phyloP scores from a whole-genome alignment of 2,888 invertebrate genomes.

The Flexamia atlantica region DNA sequence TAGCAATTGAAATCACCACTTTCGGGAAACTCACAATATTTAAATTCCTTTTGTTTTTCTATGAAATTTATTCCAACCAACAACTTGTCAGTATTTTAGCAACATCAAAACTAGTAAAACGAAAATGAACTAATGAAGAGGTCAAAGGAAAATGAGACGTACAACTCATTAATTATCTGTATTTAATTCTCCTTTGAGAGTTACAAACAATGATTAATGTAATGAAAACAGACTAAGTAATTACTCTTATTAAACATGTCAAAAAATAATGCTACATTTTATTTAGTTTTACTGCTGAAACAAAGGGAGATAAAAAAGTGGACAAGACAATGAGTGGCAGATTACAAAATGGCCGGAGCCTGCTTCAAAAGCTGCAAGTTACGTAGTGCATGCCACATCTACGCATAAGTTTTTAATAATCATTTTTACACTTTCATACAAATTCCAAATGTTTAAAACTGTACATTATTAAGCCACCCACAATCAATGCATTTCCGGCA shows the following conservation, averaged over 20 bases:
- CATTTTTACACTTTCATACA: slow-evolving; percentile 55
- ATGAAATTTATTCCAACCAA: too few relatives aligned
- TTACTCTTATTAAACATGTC: slow-evolving; percentile 62
- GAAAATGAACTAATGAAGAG: too few relatives aligned
- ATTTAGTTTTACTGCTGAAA: slow-evolving; percentile 52
- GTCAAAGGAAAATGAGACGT: too few relatives aligned
- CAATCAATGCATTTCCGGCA: slow-evolving; percentile 30
- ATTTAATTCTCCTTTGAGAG: slow-evolving; percentile 48
- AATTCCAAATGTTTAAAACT: slow-evolving; percentile 48
- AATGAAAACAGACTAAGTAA: slow-evolving; percentile 50
- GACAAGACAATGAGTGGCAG: slow-evolving; percentile 54
- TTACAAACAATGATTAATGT: slow-evolving; percentile 56
- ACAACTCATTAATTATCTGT: slow-evolving; percentile 46
- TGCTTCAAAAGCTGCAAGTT: slow-evolving; percentile 60
- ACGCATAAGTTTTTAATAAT: slow-evolving; percentile 7
- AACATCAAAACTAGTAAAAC: too few relatives aligned
- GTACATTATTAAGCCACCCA: slow-evolving; percentile 55
- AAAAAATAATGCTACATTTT: slow-evolving; percentile 64
- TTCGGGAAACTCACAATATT: too few relatives aligned
- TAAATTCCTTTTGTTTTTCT: too few relatives aligned
- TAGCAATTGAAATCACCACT: too few relatives aligned
- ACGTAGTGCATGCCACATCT: slow-evolving; percentile 25
- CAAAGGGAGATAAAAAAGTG: slow-evolving; percentile 48
- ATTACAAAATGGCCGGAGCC: slow-evolving; percentile 57
- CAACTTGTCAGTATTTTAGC: too few relatives aligned